Evolutionary conservation across 2,113 vertebrate species (phyloP), one percentile per base, ranked within the genome.

Genomic region (Corythornis madagascariensis): DNA sequence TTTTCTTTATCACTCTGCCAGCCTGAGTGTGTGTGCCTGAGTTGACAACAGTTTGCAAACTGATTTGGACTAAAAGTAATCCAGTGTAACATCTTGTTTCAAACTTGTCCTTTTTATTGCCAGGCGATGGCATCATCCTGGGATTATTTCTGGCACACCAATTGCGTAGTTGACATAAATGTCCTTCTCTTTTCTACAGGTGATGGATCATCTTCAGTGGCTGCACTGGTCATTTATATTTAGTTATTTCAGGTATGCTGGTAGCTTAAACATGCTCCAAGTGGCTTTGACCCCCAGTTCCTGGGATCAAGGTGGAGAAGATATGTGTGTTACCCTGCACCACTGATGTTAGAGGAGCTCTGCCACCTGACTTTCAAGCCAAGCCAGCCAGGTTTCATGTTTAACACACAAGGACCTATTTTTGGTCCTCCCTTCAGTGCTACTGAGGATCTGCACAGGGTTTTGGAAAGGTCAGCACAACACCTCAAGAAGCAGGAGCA

Each of bases 291-390:
- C 11, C n/a, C 9, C 13, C 42, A 50, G 45, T 26, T 53, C 16
- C 42, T 2, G 40, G 9, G 24, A 28, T 21, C 7, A 7, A 15
- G 9, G 1, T 28, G 16, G 12, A 16, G 14, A 4, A 55, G 64
- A 76, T 16, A 9, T 5, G 17, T n/a, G 10, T 3, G 1, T 48
- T 29, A 6, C 11, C 7, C 4, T 10, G 6, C 64, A 40, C 29
- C 18, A 6, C 31, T 15, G 15, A 24, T 0, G 0, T 7, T 8
- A 28, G 24, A 48, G 66, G 50, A 8, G 16, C 31, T 21, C 15
- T 76, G 33, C 42, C 79, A 45, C 59, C 42, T 59, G 7, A 1
- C 7, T 55, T 81, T 86, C 33, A 50, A 80, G 59, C 10, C 60
- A 43, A 70, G 16, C 15, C 29, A 77, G 13, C 6, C 75, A 64